Conservation (phyloP, 2,888 invertebrate genomes). For the Apodemia mormo region DNA sequence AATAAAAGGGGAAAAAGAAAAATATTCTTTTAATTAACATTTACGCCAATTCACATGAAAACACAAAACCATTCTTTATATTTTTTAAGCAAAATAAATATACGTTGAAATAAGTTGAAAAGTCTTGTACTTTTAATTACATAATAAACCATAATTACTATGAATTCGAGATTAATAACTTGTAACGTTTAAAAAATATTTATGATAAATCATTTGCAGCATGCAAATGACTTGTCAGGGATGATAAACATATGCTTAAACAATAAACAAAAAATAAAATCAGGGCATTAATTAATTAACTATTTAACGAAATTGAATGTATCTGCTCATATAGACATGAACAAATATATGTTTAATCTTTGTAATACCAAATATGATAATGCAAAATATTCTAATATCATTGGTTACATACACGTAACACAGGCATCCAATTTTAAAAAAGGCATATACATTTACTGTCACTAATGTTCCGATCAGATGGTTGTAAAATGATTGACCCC, state of each 20-base stretch:
- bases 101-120: neutral
- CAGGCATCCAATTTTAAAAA: too few relatives aligned
- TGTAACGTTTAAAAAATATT: constrained; percentile 2
- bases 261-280: too few relatives aligned
- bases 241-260: neutral
- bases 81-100: constrained; percentile 3
- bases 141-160: neutral
- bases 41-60: constrained; percentile 19
- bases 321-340: too few relatives aligned
- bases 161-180: constrained; percentile 8
- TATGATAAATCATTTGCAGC: neutral
- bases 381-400: too few relatives aligned
- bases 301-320: too few relatives aligned
- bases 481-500: too few relatives aligned
- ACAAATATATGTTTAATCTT: too few relatives aligned
- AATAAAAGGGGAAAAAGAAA: neutral
- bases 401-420: too few relatives aligned
- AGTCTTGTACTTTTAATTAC: neutral
- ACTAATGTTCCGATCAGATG: too few relatives aligned
- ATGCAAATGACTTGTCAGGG: neutral
- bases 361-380: too few relatives aligned
- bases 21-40: constrained; percentile 9
- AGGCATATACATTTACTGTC: too few relatives aligned
- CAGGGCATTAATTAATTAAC: too few relatives aligned
- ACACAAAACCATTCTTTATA: constrained; percentile 21